Evolutionary conservation across 2,888 invertebrate species (phyloP), one percentile per base, ranked within the genome.

Genomic region (Andrena chrysosceles): DNA sequence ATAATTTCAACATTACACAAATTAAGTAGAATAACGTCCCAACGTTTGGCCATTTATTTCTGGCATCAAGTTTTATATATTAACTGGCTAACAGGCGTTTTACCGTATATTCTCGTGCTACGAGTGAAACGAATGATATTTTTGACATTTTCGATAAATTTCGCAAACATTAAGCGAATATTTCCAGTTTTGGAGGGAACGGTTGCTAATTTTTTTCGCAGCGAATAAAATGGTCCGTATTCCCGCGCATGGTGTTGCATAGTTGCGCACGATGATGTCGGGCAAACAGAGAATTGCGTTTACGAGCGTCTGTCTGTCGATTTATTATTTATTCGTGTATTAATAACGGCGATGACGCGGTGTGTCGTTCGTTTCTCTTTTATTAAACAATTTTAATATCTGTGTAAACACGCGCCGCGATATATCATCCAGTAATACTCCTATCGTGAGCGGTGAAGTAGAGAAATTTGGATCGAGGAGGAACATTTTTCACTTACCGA

Each of bases 381-480:
- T 87, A 87, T 89, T 83, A 89, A 87, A 85, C 79, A 82, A 83
- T 87, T 87, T 89, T 87, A 87, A 87, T 87, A 87, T 89, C 83
- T 68, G 64, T 83, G 89, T 89, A 87, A 87, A 87, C 89, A 89
- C 73, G 85, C 73, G 79, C 77, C 64, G 59, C 81, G 85, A 89
- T 89, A 87, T 89, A 89, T 87, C 87, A 87, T 67, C 77, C 70
- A 67, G 85, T 82, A 89, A 89, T 87, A 89, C 85, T 85, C 85
- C 83, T 89, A 87, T 89, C 87, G 87, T 81, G 78, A 82, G 68
- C 89, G 75, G 81, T 78, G 85, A 85, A 85, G 81, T 83, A 83
- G 83, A 81, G 87, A 85, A 87, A 85, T 89, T 87, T 87, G 89
- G 87, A 87, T 87, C 85, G 85, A 78, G 76, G 85, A 87, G 83